These are phyloP conservation scores for Phaonia tiefii DNA, from an alignment of 2,888 invertebrate genomes.

Conservation along the genomic window DNA sequence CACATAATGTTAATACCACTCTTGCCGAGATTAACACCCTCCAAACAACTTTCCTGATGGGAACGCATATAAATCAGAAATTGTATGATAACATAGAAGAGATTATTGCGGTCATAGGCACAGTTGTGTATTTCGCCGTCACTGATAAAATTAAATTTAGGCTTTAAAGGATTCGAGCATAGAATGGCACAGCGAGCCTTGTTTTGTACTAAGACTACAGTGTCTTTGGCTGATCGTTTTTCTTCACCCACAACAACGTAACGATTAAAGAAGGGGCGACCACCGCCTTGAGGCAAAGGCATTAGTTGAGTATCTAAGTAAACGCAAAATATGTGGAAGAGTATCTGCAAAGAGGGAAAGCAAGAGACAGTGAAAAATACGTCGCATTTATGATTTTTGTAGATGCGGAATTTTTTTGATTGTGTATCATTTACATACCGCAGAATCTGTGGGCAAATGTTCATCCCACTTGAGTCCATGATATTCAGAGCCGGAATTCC, in stretches of 20 bases:
- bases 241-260: slow-evolving; percentile 80
- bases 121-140: slow-evolving; percentile 86
- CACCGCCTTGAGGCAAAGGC: slow-evolving; percentile 85
- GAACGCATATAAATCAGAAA: slow-evolving; percentile 89
- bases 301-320: slow-evolving; percentile 92
- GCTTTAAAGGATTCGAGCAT: slow-evolving; percentile 77
- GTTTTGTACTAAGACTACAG: slow-evolving; percentile 77
- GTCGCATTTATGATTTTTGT: background rate
- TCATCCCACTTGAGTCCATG: slow-evolving; percentile 90
- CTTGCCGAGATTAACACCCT: slow-evolving; percentile 88
- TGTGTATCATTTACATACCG: slow-evolving; percentile 81
- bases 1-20: slow-evolving; percentile 92
- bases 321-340: slow-evolving; percentile 91
- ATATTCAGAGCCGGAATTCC: slow-evolving; percentile 90
- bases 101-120: slow-evolving; percentile 91
- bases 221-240: slow-evolving; percentile 79
- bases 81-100: slow-evolving; percentile 92
- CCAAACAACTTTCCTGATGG: slow-evolving; percentile 88
- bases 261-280: slow-evolving; percentile 83
- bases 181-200: slow-evolving; percentile 80
- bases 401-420: background rate
- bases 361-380: slow-evolving; percentile 15
- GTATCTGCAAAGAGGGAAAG: slow-evolving; percentile 82
- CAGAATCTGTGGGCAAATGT: slow-evolving; percentile 92
- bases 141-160: slow-evolving; percentile 80